A percentile compares a stretch with the other conserved stretches of the same genome.
Conservation (phyloP, 2,113 vertebrate species). For the Pterocles gutturalis region DNA sequence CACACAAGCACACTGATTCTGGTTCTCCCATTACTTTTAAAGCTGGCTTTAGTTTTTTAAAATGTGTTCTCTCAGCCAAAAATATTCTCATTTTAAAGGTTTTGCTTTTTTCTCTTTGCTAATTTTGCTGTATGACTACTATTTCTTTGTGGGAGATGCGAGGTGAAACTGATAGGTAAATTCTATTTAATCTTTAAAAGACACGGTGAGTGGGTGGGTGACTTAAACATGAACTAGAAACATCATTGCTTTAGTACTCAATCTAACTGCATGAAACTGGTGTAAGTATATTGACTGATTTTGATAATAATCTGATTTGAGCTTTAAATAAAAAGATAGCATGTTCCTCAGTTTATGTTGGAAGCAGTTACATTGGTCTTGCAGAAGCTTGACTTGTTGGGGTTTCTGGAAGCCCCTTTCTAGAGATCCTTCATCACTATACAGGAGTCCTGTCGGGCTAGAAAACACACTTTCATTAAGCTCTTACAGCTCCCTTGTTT, state of each 20-base stretch:
- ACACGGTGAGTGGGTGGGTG: background rate
- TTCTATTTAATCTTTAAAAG: constrained; percentile 3
- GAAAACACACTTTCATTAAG: background rate
- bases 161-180: background rate
- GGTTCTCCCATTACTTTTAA: background rate
- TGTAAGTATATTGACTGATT: background rate
- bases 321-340: background rate
- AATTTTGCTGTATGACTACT: background rate
- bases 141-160: background rate
- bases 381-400: background rate
- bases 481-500: background rate
- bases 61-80: background rate
- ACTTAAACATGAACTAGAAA: background rate
- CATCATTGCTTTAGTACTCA: background rate
- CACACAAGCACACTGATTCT: background rate
- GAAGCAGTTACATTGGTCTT: background rate
- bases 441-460: background rate
- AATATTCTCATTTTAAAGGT: background rate
- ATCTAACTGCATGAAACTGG: background rate
- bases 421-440: background rate
- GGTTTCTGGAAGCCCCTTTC: background rate
- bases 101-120: background rate
- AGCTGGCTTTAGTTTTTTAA: background rate
- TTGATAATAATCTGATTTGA: background rate
- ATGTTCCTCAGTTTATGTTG: background rate